phyloP scores from a whole-genome alignment of 1,140 invertebrate species.

The Watersipora subatra region DNA sequence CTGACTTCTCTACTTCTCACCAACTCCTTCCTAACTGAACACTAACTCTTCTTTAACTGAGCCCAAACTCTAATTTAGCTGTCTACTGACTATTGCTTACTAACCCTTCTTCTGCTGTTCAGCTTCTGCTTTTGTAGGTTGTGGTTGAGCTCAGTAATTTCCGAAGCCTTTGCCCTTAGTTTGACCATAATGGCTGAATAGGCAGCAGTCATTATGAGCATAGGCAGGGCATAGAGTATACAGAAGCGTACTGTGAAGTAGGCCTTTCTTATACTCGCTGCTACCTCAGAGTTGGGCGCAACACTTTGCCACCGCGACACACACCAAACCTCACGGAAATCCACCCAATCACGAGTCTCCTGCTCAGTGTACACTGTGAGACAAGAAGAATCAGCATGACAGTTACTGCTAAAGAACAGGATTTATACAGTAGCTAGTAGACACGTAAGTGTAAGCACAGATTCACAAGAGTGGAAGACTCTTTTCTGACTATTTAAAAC shows the following conservation, averaged over 20 bases:
- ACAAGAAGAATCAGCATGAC: no score
- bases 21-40: no score
- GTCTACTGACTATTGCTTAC: no score
- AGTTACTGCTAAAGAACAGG: no score
- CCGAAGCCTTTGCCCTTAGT: constrained; percentile 25
- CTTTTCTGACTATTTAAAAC: no score
- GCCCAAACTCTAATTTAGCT: no score
- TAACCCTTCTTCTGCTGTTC: constrained; percentile 29
- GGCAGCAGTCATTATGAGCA: constrained; percentile 40
- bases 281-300: neutral
- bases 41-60: no score
- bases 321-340: constrained; percentile 35
- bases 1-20: no score
- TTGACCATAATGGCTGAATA: constrained; percentile 42
- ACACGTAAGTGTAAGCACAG: no score
- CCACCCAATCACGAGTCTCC: constrained; percentile 21
- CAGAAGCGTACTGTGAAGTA: constrained; percentile 42
- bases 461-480: no score
- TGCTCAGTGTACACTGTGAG: neutral
- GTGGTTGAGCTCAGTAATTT: constrained; percentile 20
- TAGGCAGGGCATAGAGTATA: constrained; percentile 44
- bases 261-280: constrained; percentile 11
- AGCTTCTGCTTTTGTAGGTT: constrained; percentile 27
- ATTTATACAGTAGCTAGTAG: no score
- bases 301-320: constrained; percentile 9